Conservation (phyloP, 2,797 vertebrate genomes). For the Ceryle rudis region DNA sequence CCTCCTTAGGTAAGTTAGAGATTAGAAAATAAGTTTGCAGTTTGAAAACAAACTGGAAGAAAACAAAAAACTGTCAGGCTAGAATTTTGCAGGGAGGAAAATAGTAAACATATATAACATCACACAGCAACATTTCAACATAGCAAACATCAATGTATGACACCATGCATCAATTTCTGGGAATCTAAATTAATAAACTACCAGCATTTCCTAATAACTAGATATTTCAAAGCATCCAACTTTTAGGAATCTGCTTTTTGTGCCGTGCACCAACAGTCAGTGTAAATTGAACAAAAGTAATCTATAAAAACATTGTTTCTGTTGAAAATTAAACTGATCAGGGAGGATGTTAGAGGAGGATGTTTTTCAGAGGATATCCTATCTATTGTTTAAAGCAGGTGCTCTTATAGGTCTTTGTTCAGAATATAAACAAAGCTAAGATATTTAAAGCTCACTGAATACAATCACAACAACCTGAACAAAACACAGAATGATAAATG, state of each 20-base stretch:
- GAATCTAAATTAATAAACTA: neutral
- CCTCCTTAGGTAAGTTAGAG: neutral
- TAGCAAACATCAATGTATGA: neutral
- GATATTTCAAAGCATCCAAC: neutral
- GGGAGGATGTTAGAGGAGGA: neutral
- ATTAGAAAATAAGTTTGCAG: neutral
- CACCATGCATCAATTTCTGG: neutral
- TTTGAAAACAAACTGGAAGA: neutral
- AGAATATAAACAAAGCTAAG: neutral
- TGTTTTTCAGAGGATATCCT: neutral
- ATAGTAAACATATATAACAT: neutral
- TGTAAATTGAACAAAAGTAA: neutral
- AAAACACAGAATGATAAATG: neutral
- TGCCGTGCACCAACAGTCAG: neutral
- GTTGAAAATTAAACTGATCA: neutral
- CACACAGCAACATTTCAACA: neutral
- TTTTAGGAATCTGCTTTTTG: neutral
- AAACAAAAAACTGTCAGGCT: neutral
- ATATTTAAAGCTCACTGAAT: neutral
- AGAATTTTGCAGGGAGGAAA: neutral
- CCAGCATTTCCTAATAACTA: neutral
- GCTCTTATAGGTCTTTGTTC: neutral
- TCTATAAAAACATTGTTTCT: neutral
- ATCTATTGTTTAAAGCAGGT: neutral
- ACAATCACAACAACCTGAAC: neutral